Percentiles rank a stretch among this genome's conserved stretches.
Evolutionary conservation across 2,888 invertebrate genomes (phyloP).

Genomic region (Odontocerum albicorne): DNA sequence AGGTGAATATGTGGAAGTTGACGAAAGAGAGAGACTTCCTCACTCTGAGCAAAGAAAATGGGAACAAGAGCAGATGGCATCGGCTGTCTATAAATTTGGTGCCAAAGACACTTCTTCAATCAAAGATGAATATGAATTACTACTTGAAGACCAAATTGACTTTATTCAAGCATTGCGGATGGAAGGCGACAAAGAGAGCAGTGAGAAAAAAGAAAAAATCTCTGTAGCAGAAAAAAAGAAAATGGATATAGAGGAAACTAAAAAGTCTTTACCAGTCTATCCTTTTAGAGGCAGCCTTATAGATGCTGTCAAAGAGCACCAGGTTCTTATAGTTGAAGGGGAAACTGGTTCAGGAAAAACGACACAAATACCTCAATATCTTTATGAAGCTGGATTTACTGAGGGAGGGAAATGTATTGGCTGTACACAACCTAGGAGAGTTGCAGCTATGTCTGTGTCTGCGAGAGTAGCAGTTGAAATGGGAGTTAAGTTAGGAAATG

Average conservation of each 20-base stretch:
- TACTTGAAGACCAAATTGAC: constrained; percentile 96
- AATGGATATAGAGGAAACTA: constrained; percentile 86
- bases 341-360: constrained; percentile 99
- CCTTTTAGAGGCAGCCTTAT: constrained; percentile 89
- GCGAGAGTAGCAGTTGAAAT: constrained; percentile 98
- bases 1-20: constrained; percentile 80
- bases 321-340: constrained; percentile 94
- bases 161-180: constrained; percentile 90
- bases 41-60: constrained; percentile 90
- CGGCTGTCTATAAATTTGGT: constrained; percentile 91
- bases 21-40: constrained; percentile 81
- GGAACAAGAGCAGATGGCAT: constrained; percentile 96
- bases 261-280: constrained; percentile 90
- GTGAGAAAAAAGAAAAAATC: constrained; percentile 57
- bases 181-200: constrained; percentile 63
- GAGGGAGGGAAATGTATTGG: constrained; percentile 86
- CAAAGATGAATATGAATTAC: constrained; percentile 85
- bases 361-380: constrained; percentile 97
- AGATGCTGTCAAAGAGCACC: constrained; percentile 86
- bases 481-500: constrained; percentile 92
- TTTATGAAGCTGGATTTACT: constrained; percentile 91
- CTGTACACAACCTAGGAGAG: constrained; percentile 95
- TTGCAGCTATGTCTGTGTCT: constrained; percentile 99
- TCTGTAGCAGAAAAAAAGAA: constrained; percentile 72
- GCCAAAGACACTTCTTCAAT: constrained; percentile 75